Evolutionary conservation across 1,140 invertebrate genomes (phyloP).

Genomic region (Mamestra configurata): DNA sequence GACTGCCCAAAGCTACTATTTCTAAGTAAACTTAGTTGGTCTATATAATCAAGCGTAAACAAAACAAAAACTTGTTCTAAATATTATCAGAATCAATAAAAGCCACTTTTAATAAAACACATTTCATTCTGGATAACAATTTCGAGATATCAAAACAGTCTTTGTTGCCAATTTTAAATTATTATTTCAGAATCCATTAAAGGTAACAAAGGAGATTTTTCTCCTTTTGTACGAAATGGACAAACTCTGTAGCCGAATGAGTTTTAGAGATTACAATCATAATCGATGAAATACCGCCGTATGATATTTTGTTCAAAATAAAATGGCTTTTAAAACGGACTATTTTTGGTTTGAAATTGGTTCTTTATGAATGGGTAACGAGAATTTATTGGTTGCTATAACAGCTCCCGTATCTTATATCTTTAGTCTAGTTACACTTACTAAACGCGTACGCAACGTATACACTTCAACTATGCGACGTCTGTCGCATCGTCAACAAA

Average conservation of each 20-base stretch:
- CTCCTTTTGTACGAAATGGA: conserved; percentile 24
- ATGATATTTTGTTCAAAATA: conserved; percentile 17
- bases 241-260: conserved; percentile 18
- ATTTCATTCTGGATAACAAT: neutral
- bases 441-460: too few species aligned
- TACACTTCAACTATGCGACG: too few species aligned
- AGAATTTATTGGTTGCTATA: neutral
- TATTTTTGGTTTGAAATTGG: neutral
- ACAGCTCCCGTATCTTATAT: too few species aligned
- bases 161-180: conserved; percentile 24
- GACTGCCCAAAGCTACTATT: too few species aligned
- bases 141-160: conserved; percentile 10
- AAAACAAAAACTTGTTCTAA: neutral
- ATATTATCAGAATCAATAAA: conserved; percentile 11
- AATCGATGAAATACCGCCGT: conserved; percentile 18
- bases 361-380: neutral
- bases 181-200: conserved; percentile 38
- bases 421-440: too few species aligned
- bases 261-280: conserved; percentile 26
- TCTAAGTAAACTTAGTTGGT: too few species aligned
- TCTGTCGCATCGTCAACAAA: too few species aligned
- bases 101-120: neutral
- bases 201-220: conserved; percentile 16
- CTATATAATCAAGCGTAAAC: too few species aligned
- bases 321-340: neutral